Evolutionary conservation across 1,140 invertebrate species (phyloP).

Genomic region (Heliconius congener): DNA sequence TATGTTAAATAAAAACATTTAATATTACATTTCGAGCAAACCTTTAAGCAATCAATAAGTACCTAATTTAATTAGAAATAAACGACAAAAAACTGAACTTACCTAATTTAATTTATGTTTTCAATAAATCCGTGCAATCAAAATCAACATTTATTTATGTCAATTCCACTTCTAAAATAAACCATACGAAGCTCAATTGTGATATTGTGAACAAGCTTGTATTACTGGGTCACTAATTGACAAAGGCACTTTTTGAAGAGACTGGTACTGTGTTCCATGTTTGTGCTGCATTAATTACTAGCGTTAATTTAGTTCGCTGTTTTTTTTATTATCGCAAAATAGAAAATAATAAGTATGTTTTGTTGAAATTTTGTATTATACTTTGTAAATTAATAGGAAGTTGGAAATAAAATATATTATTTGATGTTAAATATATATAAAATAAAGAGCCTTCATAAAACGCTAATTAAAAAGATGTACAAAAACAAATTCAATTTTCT

Average conservation of each 20-base stretch:
- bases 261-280: not conserved
- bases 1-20: no score
- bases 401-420: not conserved
- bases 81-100: not conserved
- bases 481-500: no score
- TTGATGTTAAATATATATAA: no score
- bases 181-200: constrained; percentile 18
- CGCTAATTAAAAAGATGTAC: no score
- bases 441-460: no score
- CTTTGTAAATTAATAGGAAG: not conserved
- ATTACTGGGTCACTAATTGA: constrained; percentile 12
- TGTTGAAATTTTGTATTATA: not conserved
- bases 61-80: not conserved
- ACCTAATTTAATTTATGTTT: not conserved
- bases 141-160: constrained; percentile 22
- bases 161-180: constrained; percentile 3
- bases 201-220: constrained; percentile 19
- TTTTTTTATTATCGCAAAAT: not conserved
- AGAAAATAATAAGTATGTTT: not conserved
- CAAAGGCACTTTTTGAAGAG: constrained; percentile 1
- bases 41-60: not conserved
- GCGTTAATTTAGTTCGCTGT: not conserved
- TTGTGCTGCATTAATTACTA: constrained; percentile 1
- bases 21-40: not conserved
- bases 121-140: constrained; percentile 18